phyloP scores from a whole-genome alignment of 1,140 invertebrate species.

The Hyles vespertilio region DNA sequence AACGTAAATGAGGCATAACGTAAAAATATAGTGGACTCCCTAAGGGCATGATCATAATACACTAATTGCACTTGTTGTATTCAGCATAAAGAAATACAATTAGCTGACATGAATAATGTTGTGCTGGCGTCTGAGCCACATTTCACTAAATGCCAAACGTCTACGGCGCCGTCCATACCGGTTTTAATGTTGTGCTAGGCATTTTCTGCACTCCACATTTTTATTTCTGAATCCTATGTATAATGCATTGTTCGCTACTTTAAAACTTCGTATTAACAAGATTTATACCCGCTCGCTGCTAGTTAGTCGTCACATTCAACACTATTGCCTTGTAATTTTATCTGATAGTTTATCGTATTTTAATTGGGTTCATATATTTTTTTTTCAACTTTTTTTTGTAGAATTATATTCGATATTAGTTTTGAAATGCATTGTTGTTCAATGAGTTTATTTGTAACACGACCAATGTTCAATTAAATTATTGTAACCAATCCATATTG shows the following conservation, averaged over 20 bases:
- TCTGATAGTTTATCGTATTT: no score
- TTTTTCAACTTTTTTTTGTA: no score
- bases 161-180: constrained; percentile 17
- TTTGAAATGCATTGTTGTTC: no score
- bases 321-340: no score
- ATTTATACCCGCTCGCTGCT: no score
- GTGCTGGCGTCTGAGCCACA: constrained; percentile 20
- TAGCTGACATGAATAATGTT: constrained; percentile 38
- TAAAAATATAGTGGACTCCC: constrained; percentile 25
- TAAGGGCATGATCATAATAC: constrained; percentile 31
- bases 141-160: constrained; percentile 47
- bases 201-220: constrained; percentile 6
- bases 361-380: no score
- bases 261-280: no score
- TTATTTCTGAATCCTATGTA: not conserved
- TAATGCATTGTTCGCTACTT: no score
- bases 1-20: constrained; percentile 32
- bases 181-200: constrained; percentile 1
- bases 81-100: constrained; percentile 37
- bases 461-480: not conserved
- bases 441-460: no score
- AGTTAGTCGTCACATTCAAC: no score
- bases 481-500: constrained; percentile 10
- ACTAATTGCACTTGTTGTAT: constrained; percentile 48
- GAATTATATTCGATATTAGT: no score